Evolutionary conservation across 2,797 vertebrate species (phyloP), one percentile per base, ranked within the genome.

Genomic region (Echeneis naucrates): DNA sequence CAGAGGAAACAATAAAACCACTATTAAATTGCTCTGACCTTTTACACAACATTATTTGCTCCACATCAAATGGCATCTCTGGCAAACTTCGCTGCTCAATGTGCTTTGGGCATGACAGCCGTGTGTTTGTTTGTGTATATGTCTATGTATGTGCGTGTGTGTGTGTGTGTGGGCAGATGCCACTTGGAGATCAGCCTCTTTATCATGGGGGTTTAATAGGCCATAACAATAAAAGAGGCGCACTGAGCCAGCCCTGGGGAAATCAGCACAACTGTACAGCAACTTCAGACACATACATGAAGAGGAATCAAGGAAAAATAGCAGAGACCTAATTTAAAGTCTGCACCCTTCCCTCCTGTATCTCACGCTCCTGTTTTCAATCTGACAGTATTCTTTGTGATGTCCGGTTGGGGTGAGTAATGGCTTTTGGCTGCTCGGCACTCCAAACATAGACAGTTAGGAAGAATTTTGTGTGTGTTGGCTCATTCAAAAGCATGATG

Each of bases 1-100:
- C 88, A 82, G 77, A 80, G 75, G 77, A 87, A 89, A 88, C 89
- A 83, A 89, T 92, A 91, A 92, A 92, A 83, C 60, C 64, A 86
- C 80, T 88, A 85, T 79, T 83, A 83, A 92, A 93, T 92, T 85
- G 87, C 88, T 92, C 77, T 92, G 89, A 94, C 91, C 91, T 92
- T 93, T 88, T 77, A 78, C 71, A 85, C 79, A 92, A 85, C 56
- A 77, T 84, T 90, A 89, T 90, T 88, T 86, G 85, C 78, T 81
- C 70, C 56, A 12, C 71, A 79, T 77, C 88, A 88, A 87, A 83
- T 83, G 77, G 70, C 80, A 68, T 89, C 70, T 75, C 83, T 80
- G 87, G 84, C 84, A 89, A 86, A 88, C 82, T 86, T 83, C 72
- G 78, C 55, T 56, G 79, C 79, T 81, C 21, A 44, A 27, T 61